Conservation (phyloP, 2,797 vertebrate genomes). For the Antennarius maculatus region DNA sequence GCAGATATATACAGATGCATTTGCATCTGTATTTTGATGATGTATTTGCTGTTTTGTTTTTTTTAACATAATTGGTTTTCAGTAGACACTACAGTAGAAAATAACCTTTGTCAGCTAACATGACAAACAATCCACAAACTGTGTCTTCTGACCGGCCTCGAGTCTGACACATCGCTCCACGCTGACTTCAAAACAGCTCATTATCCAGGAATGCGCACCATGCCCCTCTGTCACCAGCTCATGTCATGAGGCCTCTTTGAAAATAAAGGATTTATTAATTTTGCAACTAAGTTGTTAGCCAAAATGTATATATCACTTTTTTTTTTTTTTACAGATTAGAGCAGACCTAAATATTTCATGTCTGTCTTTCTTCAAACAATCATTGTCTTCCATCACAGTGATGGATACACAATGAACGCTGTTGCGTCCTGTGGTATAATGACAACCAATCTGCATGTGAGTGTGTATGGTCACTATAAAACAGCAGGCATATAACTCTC, state of each 20-base stretch:
- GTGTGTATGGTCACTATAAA: constrained; percentile 13
- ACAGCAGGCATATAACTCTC: constrained; percentile 33
- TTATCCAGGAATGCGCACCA: constrained; percentile 62
- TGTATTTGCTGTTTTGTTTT: constrained; percentile 1
- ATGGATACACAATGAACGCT: constrained; percentile 53
- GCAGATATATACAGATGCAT: no score
- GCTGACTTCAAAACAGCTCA: constrained; percentile 54
- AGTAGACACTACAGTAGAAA: constrained; percentile 6
- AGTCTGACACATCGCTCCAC: constrained; percentile 22
- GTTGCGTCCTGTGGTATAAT: constrained; percentile 38
- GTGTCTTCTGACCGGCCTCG: constrained; percentile 24
- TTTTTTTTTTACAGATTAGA: constrained; percentile 36
- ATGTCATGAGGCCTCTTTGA: constrained; percentile 59
- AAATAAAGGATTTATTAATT: constrained; percentile 55
- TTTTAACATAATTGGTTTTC: constrained; percentile 10
- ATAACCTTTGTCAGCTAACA: constrained; percentile 25
- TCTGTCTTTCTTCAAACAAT: constrained; percentile 64
- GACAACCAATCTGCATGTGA: constrained; percentile 33
- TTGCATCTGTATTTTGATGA: not conserved
- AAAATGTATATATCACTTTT: constrained; percentile 35
- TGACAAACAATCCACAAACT: constrained; percentile 36
- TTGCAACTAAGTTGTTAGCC: constrained; percentile 36
- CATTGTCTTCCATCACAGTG: constrained; percentile 53
- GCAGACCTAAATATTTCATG: constrained; percentile 57
- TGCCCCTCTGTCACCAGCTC: constrained; percentile 36